Percentiles rank a stretch among this genome's conserved stretches.
Evolutionary conservation across 1,140 invertebrate genomes (phyloP).

Genomic region (Papilio aristodemus): DNA sequence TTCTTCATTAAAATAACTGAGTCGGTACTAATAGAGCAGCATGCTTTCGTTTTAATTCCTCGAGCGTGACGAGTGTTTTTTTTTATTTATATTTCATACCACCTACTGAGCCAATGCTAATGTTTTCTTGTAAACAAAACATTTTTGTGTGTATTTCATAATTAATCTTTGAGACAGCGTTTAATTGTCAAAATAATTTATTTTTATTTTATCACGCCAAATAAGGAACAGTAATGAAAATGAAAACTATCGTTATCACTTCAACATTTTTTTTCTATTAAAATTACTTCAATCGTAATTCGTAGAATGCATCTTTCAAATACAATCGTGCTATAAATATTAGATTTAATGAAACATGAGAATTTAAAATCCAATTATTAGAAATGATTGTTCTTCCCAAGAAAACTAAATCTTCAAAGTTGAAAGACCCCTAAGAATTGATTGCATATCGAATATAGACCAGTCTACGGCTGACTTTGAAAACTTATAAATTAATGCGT

Average conservation of each 20-base stretch:
- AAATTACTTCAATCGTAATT: no score
- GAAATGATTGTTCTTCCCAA: not conserved
- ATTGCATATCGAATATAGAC: conserved; percentile 3
- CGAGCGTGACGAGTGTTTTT: conserved; percentile 18
- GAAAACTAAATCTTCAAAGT: not conserved
- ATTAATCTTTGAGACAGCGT: conserved; percentile 26
- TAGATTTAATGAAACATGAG: not conserved
- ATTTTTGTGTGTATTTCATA: conserved; percentile 20
- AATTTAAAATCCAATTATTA: not conserved
- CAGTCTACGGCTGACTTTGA: not conserved
- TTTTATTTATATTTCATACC: conserved; percentile 23
- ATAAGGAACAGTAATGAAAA: not conserved
- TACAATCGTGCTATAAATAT: not conserved
- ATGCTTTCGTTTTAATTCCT: conserved; percentile 19
- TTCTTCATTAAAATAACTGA: conserved; percentile 25
- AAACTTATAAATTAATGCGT: not conserved
- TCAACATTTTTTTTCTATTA: no score
- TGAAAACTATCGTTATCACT: no score
- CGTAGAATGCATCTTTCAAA: no score
- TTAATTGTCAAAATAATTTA: conserved; percentile 13
- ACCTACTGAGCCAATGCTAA: conserved; percentile 24
- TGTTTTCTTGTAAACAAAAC: conserved; percentile 27
- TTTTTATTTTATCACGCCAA: not conserved
- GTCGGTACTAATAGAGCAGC: conserved; percentile 17
- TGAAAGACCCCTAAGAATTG: conserved; percentile 11